phyloP scores from a whole-genome alignment of 2,888 invertebrate genomes.

The Napeogenes inachia region DNA sequence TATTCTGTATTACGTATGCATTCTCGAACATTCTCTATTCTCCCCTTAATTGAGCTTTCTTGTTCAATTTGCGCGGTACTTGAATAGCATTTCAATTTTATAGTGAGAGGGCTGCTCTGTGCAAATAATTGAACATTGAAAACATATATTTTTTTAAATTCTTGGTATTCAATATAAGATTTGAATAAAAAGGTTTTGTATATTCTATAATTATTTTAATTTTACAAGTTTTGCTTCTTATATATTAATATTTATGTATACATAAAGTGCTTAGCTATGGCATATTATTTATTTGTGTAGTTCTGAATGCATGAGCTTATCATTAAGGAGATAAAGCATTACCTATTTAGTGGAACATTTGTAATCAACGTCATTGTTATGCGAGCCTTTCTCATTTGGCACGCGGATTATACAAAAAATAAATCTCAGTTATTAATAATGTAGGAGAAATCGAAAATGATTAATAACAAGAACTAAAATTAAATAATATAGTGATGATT shows the following conservation, averaged over 20 bases:
- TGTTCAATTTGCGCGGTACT: constrained; percentile 8
- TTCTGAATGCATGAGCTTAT: not conserved
- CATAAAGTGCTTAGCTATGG: not conserved
- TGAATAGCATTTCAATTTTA: not conserved
- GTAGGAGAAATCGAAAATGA: no score
- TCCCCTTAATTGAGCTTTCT: constrained; percentile 1
- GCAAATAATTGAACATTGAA: constrained; percentile 14
- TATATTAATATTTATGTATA: not conserved
- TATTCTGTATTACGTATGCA: not conserved
- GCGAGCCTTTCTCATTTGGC: not conserved
- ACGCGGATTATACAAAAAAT: not conserved
- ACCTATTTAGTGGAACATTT: not conserved
- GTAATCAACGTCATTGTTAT: not conserved
- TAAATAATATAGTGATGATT: no score
- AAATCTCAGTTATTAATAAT: no score
- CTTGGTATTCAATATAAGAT: no score
- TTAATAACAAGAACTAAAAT: no score
- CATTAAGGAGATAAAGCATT: not conserved
- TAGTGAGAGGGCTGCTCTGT: not conserved
- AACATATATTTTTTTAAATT: not conserved
- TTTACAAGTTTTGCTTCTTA: no score
- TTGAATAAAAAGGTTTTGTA: no score
- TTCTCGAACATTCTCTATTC: not conserved
- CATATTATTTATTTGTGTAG: not conserved
- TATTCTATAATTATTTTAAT: no score